These are phyloP conservation scores for Megaustenia siamemsis DNA, from an alignment of 2,888 invertebrate genomes.

Conservation along the genomic window DNA sequence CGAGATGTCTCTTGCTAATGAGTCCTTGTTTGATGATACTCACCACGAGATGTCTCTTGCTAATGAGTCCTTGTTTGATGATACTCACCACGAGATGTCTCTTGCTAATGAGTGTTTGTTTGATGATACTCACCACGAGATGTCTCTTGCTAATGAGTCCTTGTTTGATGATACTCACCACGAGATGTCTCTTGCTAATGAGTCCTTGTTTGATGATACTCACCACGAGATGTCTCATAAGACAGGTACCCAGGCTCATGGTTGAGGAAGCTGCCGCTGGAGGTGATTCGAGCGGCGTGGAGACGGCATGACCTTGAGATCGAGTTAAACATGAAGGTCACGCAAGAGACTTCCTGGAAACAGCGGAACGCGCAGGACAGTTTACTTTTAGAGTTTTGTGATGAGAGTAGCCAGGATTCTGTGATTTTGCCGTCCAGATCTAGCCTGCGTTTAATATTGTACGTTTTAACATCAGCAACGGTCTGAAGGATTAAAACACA, in stretches of 20 bases:
- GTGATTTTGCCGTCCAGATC: slow-evolving; percentile 11
- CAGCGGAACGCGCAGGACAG: slow-evolving; percentile 8
- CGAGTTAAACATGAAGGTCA: slow-evolving; percentile 19
- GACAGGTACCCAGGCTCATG: neutral
- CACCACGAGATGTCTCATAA: slow-evolving; percentile 24
- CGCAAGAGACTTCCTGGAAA: slow-evolving; percentile 3
- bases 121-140: no score
- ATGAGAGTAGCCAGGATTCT: neutral
- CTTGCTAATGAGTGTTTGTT: no score
- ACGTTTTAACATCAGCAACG: neutral
- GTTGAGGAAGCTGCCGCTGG: neutral
- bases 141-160: no score
- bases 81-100: no score
- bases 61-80: no score
- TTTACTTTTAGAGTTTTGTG: neutral
- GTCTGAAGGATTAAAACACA: no score
- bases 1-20: no score
- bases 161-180: no score
- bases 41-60: no score
- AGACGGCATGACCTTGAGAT: neutral
- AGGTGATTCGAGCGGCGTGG: neutral
- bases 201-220: neutral
- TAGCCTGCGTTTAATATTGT: neutral
- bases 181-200: no score
- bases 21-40: no score